A percentile compares a stretch with the other conserved stretches of the same genome.
phyloP scores from a whole-genome alignment of 2,888 invertebrate genomes.

The Eilema sororculum region DNA sequence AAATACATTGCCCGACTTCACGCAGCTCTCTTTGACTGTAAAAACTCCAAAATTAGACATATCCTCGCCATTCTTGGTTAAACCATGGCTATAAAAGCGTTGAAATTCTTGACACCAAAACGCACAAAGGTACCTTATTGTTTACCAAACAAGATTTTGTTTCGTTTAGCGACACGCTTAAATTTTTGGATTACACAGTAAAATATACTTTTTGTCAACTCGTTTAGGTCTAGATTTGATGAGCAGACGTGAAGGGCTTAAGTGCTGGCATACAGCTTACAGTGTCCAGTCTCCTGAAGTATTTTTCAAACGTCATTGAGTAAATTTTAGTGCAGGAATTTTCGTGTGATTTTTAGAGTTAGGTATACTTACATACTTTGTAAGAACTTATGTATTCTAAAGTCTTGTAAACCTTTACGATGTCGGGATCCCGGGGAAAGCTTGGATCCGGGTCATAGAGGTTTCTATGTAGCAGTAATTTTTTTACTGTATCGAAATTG shows the following conservation, averaged over 20 bases:
- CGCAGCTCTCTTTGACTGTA: neutral
- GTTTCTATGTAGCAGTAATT: too few relatives aligned
- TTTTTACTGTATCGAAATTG: too few relatives aligned
- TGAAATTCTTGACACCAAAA: neutral
- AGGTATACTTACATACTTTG: too few relatives aligned
- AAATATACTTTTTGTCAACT: neutral
- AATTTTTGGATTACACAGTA: neutral
- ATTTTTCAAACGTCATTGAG: neutral
- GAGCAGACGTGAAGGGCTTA: neutral
- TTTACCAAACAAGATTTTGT: conserved; percentile 1
- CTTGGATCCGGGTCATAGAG: too few relatives aligned
- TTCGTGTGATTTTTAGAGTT: neutral
- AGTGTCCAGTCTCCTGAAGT: neutral
- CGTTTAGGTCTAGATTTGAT: neutral
- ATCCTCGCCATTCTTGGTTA: neutral
- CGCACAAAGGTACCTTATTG: neutral
- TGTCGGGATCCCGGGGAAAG: too few relatives aligned
- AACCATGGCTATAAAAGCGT: neutral
- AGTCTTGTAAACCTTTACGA: too few relatives aligned
- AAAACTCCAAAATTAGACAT: neutral
- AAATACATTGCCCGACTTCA: too few relatives aligned
- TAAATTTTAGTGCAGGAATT: neutral
- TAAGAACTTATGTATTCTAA: too few relatives aligned
- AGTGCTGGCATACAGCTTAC: neutral
- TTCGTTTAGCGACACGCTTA: neutral